A percentile compares a stretch with the other conserved stretches of the same genome.
Evolutionary conservation across 2,888 invertebrate species (phyloP).

Genomic region (Pseudococcus viburni): DNA sequence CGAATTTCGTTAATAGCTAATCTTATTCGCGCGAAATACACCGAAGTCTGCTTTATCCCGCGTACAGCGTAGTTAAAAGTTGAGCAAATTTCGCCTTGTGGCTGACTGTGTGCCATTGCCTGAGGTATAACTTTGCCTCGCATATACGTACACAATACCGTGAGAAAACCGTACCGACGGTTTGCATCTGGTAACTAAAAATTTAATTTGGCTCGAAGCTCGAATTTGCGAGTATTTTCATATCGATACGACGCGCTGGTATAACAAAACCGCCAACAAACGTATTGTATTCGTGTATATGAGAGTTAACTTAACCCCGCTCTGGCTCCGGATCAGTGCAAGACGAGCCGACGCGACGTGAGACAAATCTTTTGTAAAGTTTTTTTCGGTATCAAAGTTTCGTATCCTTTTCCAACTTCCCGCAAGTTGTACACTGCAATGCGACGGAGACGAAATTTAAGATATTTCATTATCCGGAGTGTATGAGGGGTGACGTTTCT

Average conservation of each 20-base stretch:
- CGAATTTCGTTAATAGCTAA: conserved; percentile 22
- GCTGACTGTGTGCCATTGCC: not conserved
- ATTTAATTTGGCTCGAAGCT: conserved; percentile 14
- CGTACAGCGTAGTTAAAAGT: not conserved
- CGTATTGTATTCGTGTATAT: not conserved
- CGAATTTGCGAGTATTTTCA: not conserved
- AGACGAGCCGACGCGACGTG: not conserved
- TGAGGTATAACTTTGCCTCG: not conserved
- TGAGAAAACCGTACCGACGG: conserved; percentile 26
- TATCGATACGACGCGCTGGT: not conserved
- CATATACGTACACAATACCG: not conserved
- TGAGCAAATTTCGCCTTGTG: not conserved
- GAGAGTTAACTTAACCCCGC: not conserved
- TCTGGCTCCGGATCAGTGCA: not conserved
- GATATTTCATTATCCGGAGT: conserved; percentile 9
- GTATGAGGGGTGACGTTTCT: not conserved
- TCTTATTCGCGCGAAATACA: not conserved
- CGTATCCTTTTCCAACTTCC: not conserved
- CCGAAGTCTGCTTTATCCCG: not conserved
- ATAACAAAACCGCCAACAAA: conserved; percentile 1
- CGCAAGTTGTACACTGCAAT: not conserved
- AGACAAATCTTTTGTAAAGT: conserved; percentile 3
- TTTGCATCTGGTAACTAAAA: conserved; percentile 20
- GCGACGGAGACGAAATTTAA: conserved; percentile 8
- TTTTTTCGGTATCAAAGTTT: not conserved